Evolutionary conservation across 2,888 invertebrate species (phyloP), one percentile per base, ranked within the genome.

Genomic region (Galeruca laticollis): DNA sequence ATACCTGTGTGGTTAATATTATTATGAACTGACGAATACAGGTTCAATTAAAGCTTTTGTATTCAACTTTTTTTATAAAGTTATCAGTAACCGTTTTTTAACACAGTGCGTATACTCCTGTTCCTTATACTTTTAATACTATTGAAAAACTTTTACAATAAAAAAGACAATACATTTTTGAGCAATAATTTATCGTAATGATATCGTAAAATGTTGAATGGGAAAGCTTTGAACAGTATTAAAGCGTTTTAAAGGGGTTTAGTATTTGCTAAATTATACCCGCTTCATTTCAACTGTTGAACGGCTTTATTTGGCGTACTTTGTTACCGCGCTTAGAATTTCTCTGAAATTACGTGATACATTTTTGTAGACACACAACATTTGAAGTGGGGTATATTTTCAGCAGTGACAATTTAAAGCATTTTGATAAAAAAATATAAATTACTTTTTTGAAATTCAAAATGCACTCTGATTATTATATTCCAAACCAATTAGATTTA

Each of bases 161-260:
- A 47, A 47, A 47, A 47, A 15, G 40, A n/a, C 40, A n/a, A n/a
- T 40, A 40, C 11, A n/a, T 6, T 40, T 40, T 40, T n/a, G 13
- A 40, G 5, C 40, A 40, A 40, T 40, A 13, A n/a, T 40, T 40
- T 13, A 47, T 10, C 52, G 5, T 52, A 13, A 52, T 26, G 52
- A 52, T 52, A 52, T 52, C 52, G 26, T 52, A 52, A 52, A 52
- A 52, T 52, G 11, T 52, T 52, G n/a, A 52, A 11, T 21, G 20
- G 52, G 20, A 26, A 26, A 10, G 52, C 21, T 52, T 52, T 52
- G 21, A 52, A 21, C 21, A 52, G 26, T 21, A 21, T 52, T 21
- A 26, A 52, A 9, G 15, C 26, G 8, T 26, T 52, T 52, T 15
- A 21, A 26, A 26, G 52, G n/a, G 52, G 21, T 52, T 52, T 52